Percentiles rank a stretch among this genome's conserved stretches.
Conservation (phyloP, 1,140 invertebrate genomes). For the Calephelis virginiensis region DNA sequence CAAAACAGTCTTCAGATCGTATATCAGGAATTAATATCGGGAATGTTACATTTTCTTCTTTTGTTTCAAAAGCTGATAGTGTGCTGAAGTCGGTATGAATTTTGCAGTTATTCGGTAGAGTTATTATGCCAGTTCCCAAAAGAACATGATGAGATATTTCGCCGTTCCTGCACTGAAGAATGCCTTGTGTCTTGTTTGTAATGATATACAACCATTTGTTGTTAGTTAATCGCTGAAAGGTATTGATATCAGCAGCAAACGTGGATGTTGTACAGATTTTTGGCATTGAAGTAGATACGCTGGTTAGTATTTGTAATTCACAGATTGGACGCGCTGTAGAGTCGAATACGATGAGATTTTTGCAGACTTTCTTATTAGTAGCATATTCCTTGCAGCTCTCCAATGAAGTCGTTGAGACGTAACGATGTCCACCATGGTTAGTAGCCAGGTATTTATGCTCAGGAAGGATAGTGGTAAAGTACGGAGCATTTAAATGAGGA, state of each 20-base stretch:
- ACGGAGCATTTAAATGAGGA: constrained; percentile 33
- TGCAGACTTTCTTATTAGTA: constrained; percentile 30
- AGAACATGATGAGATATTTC: constrained; percentile 31
- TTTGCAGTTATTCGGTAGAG: constrained; percentile 28
- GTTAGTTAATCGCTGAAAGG: constrained; percentile 24
- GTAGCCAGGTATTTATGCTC: constrained; percentile 37
- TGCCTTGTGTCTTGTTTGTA: constrained; percentile 17
- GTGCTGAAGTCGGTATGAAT: constrained; percentile 31
- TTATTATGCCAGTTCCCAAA: constrained; percentile 31
- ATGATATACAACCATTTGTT: constrained; percentile 41
- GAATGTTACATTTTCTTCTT: constrained; percentile 16
- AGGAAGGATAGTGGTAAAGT: constrained; percentile 21
- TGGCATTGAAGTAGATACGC: constrained; percentile 23
- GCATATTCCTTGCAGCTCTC: constrained; percentile 34
- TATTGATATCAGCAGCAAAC: constrained; percentile 36
- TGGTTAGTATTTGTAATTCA: constrained; percentile 31
- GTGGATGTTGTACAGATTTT: constrained; percentile 29
- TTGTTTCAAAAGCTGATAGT: constrained; percentile 19
- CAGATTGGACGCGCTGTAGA: constrained; percentile 31
- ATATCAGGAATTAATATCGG: constrained; percentile 21
- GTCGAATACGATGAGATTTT: constrained; percentile 29
- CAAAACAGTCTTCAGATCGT: constrained; percentile 19
- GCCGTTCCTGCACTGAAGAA: constrained; percentile 31
- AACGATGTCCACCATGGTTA: constrained; percentile 29
- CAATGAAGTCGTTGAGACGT: constrained; percentile 32